phyloP scores from a whole-genome alignment of 2,113 vertebrate genomes.

The Archilochus colubris region DNA sequence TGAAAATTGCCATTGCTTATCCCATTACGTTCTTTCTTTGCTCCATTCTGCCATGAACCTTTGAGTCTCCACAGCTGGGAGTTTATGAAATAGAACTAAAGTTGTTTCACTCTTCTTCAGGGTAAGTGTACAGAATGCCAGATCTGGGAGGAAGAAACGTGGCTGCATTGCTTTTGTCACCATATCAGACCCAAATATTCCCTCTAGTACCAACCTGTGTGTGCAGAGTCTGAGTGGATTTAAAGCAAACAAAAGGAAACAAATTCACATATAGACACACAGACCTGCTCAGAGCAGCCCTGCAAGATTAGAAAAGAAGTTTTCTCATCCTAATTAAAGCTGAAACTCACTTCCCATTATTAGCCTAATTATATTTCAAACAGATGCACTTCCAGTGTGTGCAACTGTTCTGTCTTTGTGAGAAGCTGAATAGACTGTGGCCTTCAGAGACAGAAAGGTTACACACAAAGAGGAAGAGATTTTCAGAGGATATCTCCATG shows the following conservation, averaged over 20 bases:
- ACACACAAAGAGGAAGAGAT: background rate
- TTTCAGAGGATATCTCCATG: background rate
- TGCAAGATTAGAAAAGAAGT: background rate
- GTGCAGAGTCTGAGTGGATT: background rate
- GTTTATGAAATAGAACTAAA: background rate
- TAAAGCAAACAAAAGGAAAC: background rate
- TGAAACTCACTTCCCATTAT: background rate
- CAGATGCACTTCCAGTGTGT: background rate
- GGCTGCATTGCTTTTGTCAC: background rate
- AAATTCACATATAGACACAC: background rate
- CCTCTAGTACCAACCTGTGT: background rate
- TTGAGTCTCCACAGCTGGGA: background rate
- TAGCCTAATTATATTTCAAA: constrained; percentile 3
- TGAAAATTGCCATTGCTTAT: background rate
- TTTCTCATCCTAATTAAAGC: constrained; percentile 12
- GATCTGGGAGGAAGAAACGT: background rate
- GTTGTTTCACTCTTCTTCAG: background rate
- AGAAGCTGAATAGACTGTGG: background rate
- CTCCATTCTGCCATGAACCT: background rate
- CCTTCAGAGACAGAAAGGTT: background rate
- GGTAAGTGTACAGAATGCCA: background rate
- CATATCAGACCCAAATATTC: background rate
- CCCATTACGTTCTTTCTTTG: background rate
- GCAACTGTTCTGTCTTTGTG: background rate
- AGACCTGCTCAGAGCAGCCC: background rate